Conservation (phyloP, 2,888 invertebrate species). For the Alcis repandata region DNA sequence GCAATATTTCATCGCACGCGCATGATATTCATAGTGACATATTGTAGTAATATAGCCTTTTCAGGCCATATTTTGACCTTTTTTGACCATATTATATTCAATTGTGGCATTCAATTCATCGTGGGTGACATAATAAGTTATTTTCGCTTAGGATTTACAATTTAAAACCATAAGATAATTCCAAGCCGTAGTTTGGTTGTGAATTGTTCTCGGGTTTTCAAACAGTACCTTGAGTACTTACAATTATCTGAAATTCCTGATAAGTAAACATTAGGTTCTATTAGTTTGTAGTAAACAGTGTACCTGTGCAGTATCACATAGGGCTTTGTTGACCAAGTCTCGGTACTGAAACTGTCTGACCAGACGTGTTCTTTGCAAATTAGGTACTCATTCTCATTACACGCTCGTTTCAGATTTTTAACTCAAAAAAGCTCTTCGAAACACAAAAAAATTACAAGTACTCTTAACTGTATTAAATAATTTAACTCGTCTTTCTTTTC, state of each 20-base stretch:
- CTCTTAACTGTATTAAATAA: not conserved
- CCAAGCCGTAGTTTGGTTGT: no score
- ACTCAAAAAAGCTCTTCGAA: not conserved
- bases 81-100: not conserved
- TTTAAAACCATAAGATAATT: not conserved
- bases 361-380: no score
- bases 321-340: no score
- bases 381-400: no score
- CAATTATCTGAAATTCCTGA: no score
- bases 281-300: no score
- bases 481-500: not conserved
- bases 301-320: no score
- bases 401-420: no score
- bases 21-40: conserved; percentile 11
- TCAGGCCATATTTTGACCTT: not conserved
- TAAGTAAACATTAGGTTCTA: no score
- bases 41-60: conserved; percentile 11
- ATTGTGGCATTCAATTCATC: not conserved
- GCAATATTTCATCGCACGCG: conserved; percentile 16
- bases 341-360: no score
- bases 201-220: no score
- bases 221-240: no score
- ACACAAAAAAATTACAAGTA: not conserved
- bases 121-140: not conserved
- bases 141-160: not conserved